Evolutionary conservation across 2,797 vertebrate species (phyloP).

Genomic region (Rhinella marina): DNA sequence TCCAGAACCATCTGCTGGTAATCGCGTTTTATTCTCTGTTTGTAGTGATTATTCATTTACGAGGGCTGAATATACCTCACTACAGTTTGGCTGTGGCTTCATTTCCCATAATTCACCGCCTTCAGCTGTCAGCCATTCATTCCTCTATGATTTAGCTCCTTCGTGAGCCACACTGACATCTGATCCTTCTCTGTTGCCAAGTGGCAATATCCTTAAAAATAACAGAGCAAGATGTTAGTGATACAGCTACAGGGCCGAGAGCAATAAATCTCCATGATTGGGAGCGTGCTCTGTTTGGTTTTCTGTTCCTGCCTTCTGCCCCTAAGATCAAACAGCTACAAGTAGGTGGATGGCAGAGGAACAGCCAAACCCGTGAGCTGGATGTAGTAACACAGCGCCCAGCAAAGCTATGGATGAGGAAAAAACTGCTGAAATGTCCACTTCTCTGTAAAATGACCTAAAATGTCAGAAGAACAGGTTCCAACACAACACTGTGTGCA

Average conservation of each 20-base stretch:
- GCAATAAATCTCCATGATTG: slow-evolving; percentile 73
- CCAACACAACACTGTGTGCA: not conserved
- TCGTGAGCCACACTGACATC: slow-evolving; percentile 70
- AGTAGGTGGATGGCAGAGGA: slow-evolving; percentile 71
- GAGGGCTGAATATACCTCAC: slow-evolving; percentile 1
- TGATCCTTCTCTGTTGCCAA: slow-evolving; percentile 73
- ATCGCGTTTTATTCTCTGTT: not conserved
- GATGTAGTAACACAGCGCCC: slow-evolving; percentile 64
- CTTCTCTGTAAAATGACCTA: not conserved
- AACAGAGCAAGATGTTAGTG: slow-evolving; percentile 72
- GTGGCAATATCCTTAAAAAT: slow-evolving; percentile 72
- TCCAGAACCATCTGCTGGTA: not conserved
- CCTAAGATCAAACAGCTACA: slow-evolving; percentile 47
- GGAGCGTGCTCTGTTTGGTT: slow-evolving; percentile 61
- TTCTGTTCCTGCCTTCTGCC: slow-evolving; percentile 60
- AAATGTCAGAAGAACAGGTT: not conserved
- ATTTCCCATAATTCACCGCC: slow-evolving; percentile 54
- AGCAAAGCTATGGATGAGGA: not conserved
- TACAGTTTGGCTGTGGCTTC: slow-evolving; percentile 24
- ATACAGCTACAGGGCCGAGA: slow-evolving; percentile 71
- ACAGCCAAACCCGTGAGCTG: slow-evolving; percentile 68
- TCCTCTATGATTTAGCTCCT: slow-evolving; percentile 74
- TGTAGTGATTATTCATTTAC: not conserved
- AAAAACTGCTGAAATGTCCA: not conserved
- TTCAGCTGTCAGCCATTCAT: slow-evolving; percentile 68